Percentiles rank a stretch among this genome's conserved stretches.
Evolutionary conservation across 1,140 invertebrate genomes (phyloP).

Genomic region (Brachystomella parvula): DNA sequence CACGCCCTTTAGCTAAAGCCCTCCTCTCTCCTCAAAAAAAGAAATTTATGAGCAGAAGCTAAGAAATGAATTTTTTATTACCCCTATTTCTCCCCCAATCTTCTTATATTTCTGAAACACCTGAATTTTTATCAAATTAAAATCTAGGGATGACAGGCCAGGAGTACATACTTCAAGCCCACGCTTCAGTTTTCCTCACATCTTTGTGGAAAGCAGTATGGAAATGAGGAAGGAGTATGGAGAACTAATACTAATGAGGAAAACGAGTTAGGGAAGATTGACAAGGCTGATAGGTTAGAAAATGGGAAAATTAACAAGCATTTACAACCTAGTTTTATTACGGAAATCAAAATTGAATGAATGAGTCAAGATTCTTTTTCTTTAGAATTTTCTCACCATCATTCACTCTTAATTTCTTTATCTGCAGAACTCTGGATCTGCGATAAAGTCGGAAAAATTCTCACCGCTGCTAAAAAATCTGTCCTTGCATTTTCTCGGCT

Average conservation of each 20-base stretch:
- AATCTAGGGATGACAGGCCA: background rate
- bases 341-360: background rate
- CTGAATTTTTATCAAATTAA: background rate
- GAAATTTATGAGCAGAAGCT: background rate
- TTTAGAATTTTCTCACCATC: background rate
- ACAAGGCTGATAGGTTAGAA: background rate
- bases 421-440: background rate
- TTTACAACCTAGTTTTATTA: background rate
- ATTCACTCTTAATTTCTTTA: background rate
- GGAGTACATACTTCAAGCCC: background rate
- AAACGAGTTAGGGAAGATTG: background rate
- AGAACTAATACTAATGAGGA: background rate
- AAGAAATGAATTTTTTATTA: background rate
- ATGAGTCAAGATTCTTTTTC: background rate
- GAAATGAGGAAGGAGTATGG: background rate
- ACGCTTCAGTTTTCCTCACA: background rate
- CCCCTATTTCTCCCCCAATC: background rate
- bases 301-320: background rate
- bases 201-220: background rate
- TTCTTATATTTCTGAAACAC: background rate
- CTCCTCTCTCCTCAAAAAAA: background rate
- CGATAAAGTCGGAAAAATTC: background rate
- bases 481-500: background rate
- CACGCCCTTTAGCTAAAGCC: slow-evolving; percentile 28
- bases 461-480: background rate